Conservation (phyloP, 2,113 vertebrate species). For the Corythaixoides concolor region DNA sequence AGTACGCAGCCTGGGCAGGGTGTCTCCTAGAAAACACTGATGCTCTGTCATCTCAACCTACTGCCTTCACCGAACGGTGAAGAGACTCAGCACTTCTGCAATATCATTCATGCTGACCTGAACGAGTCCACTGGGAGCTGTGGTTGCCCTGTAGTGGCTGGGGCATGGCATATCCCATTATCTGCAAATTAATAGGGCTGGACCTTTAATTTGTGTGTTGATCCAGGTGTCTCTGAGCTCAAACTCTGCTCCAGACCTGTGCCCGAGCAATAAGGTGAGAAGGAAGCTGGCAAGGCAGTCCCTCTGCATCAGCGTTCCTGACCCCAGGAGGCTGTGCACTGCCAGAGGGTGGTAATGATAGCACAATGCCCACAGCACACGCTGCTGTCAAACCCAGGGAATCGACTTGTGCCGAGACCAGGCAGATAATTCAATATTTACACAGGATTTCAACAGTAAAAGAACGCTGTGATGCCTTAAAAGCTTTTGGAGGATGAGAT, state of each 20-base stretch:
- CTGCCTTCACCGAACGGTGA: accelerated
- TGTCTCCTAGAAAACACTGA: neutral
- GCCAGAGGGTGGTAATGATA: accelerated
- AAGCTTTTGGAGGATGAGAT: slow-evolving; percentile 8
- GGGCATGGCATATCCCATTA: neutral
- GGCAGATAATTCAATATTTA: neutral
- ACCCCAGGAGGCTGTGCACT: neutral
- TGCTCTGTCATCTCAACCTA: neutral
- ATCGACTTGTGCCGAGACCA: neutral
- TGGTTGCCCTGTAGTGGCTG: neutral
- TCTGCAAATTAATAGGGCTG: neutral
- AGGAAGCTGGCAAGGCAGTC: neutral
- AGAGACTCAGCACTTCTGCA: neutral
- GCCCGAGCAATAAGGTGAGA: neutral
- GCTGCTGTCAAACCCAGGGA: neutral
- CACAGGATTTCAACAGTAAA: neutral
- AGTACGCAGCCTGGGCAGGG: neutral
- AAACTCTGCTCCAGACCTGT: neutral
- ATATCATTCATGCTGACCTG: neutral
- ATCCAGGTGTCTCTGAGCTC: neutral
- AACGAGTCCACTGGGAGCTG: neutral
- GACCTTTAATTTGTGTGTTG: neutral
- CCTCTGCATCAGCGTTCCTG: no score
- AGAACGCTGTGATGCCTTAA: neutral
- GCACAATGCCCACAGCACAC: neutral